Conservation (phyloP, 2,888 invertebrate species). For the Seira musarum region DNA sequence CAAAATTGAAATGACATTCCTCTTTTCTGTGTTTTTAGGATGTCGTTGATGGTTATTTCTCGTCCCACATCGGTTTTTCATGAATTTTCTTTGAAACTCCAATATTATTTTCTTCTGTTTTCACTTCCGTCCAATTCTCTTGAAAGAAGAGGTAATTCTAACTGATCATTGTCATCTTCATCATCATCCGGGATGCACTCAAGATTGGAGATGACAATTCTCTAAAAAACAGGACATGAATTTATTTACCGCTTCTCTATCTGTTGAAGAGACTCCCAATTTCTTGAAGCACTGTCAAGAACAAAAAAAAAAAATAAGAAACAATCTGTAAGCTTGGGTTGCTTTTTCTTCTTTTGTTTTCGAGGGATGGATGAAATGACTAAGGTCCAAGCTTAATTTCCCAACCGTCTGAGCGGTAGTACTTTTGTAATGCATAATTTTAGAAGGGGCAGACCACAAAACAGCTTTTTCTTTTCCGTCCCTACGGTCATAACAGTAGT, state of each 20-base stretch:
- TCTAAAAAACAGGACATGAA: slow-evolving; percentile 30
- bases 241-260: slow-evolving; percentile 39
- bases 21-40: slow-evolving; percentile 40
- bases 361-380: slow-evolving; percentile 35
- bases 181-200: slow-evolving; percentile 12
- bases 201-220: slow-evolving; percentile 22
- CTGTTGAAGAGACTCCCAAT: not conserved
- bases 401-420: slow-evolving; percentile 36
- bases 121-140: slow-evolving; percentile 28
- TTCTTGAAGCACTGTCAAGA: not conserved
- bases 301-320: not conserved
- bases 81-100: slow-evolving; percentile 43
- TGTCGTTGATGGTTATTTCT: slow-evolving; percentile 47
- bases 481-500: not conserved
- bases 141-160: slow-evolving; percentile 39
- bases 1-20: slow-evolving; percentile 57
- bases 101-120: slow-evolving; percentile 18
- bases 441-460: slow-evolving; percentile 13
- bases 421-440: slow-evolving; percentile 58
- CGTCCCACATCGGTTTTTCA: slow-evolving; percentile 53
- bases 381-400: slow-evolving; percentile 56
- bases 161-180: slow-evolving; percentile 32
- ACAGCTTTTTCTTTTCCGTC: not conserved
- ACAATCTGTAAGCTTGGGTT: not conserved
- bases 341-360: slow-evolving; percentile 11